Evolutionary conservation across 2,888 invertebrate genomes (phyloP).

Genomic region (Unio pictorum): DNA sequence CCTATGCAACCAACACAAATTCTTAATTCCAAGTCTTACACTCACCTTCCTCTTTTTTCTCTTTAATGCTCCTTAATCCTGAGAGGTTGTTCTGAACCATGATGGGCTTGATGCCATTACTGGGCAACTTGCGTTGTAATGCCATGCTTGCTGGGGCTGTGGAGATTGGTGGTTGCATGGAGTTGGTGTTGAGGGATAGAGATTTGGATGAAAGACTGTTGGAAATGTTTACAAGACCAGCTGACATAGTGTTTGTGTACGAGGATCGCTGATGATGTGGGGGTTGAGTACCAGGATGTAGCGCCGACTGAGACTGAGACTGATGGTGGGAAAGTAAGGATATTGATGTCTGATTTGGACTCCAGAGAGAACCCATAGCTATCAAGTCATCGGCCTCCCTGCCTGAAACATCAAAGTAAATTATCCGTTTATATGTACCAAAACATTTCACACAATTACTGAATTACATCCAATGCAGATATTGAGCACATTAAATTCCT

Average conservation of each 20-base stretch:
- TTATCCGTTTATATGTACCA: no score
- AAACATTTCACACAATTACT: no score
- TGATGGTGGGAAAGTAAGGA: background rate
- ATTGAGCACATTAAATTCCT: no score
- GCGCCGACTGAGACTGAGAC: conserved; percentile 1
- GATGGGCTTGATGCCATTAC: conserved; percentile 41
- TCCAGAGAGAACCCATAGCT: conserved; percentile 65
- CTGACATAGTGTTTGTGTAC: conserved; percentile 13
- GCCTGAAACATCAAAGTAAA: conserved; percentile 30
- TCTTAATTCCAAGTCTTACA: conserved; percentile 2
- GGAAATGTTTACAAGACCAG: conserved; percentile 17
- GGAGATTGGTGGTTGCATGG: conserved; percentile 18
- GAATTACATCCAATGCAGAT: no score
- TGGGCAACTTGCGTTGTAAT: conserved; percentile 35
- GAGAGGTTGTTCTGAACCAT: conserved; percentile 40
- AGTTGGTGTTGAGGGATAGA: no score
- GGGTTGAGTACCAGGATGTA: conserved; percentile 36
- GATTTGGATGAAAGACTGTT: conserved; percentile 9
- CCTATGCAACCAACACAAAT: no score
- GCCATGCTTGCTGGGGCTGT: conserved; percentile 29
- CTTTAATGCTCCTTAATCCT: conserved; percentile 31
- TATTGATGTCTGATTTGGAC: conserved; percentile 33
- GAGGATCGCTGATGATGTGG: conserved; percentile 11
- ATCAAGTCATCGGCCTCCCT: conserved; percentile 59
- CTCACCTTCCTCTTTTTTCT: conserved; percentile 19